Percentiles rank a stretch among this genome's conserved stretches.
Evolutionary conservation across 2,797 vertebrate genomes (phyloP).

Genomic region (Yasuhikotakia modesta): DNA sequence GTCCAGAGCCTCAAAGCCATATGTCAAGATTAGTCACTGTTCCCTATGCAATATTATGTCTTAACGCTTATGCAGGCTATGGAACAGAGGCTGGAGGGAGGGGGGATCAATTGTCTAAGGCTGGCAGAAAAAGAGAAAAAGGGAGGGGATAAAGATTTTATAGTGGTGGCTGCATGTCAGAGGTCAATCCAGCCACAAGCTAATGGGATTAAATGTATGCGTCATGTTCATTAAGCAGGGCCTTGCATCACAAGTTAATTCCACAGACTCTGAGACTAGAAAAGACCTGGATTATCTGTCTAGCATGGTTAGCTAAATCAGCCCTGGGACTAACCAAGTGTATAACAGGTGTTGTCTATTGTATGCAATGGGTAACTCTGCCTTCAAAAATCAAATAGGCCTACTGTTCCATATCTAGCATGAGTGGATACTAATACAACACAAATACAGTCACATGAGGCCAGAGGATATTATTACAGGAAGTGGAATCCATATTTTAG

Average conservation of each 20-base stretch:
- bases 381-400: conserved; percentile 35
- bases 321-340: conserved; percentile 36
- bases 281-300: conserved; percentile 43
- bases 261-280: conserved; percentile 30
- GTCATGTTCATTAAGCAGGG: conserved; percentile 52
- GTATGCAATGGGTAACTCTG: conserved; percentile 1
- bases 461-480: conserved; percentile 50
- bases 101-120: conserved; percentile 43
- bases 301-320: conserved; percentile 8
- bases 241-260: conserved; percentile 57
- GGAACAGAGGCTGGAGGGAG: conserved; percentile 63
- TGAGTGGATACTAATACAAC: conserved; percentile 5
- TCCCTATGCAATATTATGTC: conserved; percentile 43
- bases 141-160: conserved; percentile 59
- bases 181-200: conserved; percentile 65
- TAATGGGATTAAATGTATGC: conserved; percentile 69
- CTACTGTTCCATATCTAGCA: conserved; percentile 14
- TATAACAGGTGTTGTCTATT: conserved; percentile 54
- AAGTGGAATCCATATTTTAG: conserved; percentile 42
- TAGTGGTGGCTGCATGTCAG: conserved; percentile 55
- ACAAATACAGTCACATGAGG: conserved; percentile 20
- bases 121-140: conserved; percentile 58
- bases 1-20: conserved; percentile 47
- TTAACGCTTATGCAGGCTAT: conserved; percentile 59
- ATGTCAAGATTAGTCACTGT: conserved; percentile 59